Evolutionary conservation across 2,888 invertebrate genomes (phyloP).

Genomic region (Byasa hedistus): DNA sequence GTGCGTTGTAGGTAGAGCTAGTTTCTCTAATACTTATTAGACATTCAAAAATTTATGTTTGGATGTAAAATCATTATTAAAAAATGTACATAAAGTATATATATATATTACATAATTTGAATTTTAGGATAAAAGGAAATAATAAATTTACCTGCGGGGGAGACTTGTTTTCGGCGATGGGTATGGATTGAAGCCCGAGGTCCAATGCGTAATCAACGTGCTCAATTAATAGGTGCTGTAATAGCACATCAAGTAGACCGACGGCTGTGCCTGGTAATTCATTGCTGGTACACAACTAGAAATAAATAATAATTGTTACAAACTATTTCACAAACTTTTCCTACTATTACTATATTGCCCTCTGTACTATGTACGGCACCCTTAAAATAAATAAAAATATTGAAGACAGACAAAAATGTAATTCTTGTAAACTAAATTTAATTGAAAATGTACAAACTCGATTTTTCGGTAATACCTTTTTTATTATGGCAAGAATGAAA

Average conservation of each 20-base stretch:
- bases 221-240: conserved; percentile 92
- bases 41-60: too few relatives aligned
- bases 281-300: conserved; percentile 85
- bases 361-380: neutral
- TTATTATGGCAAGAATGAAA: too few relatives aligned
- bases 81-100: too few relatives aligned
- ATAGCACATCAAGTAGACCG: conserved; percentile 89
- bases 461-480: too few relatives aligned
- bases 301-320: conserved; percentile 7
- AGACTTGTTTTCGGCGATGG: conserved; percentile 92
- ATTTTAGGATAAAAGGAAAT: neutral
- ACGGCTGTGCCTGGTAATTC: conserved; percentile 89
- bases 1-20: too few relatives aligned
- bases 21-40: too few relatives aligned
- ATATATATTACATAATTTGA: neutral
- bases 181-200: conserved; percentile 92
- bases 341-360: neutral
- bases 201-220: conserved; percentile 98
- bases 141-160: conserved; percentile 81
- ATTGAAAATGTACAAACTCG: too few relatives aligned
- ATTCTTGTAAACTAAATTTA: too few relatives aligned
- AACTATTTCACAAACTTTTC: neutral
- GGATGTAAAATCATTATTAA: too few relatives aligned
- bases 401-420: too few relatives aligned
- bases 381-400: too few relatives aligned